These are phyloP conservation scores for Lottia scabra DNA, from an alignment of 2,888 invertebrate genomes.

Conservation along the genomic window DNA sequence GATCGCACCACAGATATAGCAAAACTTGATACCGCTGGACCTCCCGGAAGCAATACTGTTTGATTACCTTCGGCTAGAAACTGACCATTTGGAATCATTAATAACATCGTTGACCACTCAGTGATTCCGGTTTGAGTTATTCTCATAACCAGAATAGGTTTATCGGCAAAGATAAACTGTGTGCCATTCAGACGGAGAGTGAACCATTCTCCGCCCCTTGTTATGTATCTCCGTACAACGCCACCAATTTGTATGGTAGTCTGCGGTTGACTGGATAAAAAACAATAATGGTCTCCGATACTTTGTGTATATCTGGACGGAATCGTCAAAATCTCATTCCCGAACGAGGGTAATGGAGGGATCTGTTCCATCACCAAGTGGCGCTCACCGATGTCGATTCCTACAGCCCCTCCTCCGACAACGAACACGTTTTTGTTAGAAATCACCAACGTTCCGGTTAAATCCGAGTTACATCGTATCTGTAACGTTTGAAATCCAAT, in stretches of 20 bases:
- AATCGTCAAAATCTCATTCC: slow-evolving; percentile 6
- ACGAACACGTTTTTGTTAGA: slow-evolving; percentile 28
- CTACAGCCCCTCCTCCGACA: slow-evolving; percentile 24
- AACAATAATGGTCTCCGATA: slow-evolving; percentile 8
- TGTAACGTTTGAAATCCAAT: slow-evolving; percentile 30
- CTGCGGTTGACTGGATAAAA: not conserved
- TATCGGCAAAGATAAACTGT: not conserved
- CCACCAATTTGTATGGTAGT: slow-evolving; percentile 7
- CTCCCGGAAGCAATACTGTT: not conserved
- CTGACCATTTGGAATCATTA: slow-evolving; percentile 11
- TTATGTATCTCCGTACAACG: not conserved
- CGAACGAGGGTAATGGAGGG: slow-evolving; percentile 8
- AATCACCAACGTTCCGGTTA: slow-evolving; percentile 31
- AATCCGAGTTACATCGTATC: slow-evolving; percentile 30
- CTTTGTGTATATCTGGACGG: not conserved
- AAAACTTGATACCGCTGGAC: not conserved
- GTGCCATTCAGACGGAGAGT: not conserved
- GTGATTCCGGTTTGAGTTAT: not conserved
- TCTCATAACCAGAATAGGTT: slow-evolving; percentile 12
- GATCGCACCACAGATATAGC: not conserved
- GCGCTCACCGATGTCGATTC: not conserved
- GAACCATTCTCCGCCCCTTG: slow-evolving; percentile 8
- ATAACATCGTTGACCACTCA: slow-evolving; percentile 7
- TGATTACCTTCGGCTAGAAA: not conserved
- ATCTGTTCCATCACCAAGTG: slow-evolving; percentile 4